phyloP scores from a whole-genome alignment of 2,797 vertebrate species.

The Loris lydekkerianus region DNA sequence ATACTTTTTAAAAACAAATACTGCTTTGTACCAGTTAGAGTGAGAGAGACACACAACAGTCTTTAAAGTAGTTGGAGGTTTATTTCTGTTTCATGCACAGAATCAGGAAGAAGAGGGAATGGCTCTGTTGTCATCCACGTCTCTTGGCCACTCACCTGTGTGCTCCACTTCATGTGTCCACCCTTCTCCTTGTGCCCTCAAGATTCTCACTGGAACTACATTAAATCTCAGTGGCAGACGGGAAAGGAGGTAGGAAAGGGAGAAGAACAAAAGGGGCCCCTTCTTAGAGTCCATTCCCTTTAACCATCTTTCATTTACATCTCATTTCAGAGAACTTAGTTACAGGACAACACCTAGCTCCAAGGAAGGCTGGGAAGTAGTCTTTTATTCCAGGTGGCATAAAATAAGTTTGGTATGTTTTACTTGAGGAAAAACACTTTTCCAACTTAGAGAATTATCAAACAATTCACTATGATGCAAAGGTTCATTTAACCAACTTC shows the following conservation, averaged over 20 bases:
- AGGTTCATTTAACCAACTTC: neutral
- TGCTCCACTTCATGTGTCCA: rapidly evolving
- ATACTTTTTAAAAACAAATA: neutral
- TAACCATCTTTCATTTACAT: neutral
- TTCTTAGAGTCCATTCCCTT: neutral
- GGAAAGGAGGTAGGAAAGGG: neutral
- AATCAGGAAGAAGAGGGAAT: neutral
- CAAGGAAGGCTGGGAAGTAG: neutral
- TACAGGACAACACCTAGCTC: neutral
- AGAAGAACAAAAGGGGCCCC: neutral
- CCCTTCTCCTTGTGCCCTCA: neutral
- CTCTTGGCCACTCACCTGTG: neutral
- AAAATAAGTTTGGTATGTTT: constrained; percentile 22
- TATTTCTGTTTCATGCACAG: neutral
- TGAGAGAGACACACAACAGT: neutral
- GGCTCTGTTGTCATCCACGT: neutral
- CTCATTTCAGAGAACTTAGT: neutral
- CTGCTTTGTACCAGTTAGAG: neutral
- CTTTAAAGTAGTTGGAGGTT: neutral
- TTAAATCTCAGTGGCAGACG: neutral
- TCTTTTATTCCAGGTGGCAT: neutral
- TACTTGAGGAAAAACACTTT: constrained; percentile 7
- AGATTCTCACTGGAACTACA: neutral
- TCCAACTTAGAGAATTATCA: constrained; percentile 14
- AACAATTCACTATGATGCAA: neutral